Evolutionary conservation across 2,113 vertebrate species (phyloP), one percentile per base, ranked within the genome.

Genomic region (Archilochus colubris): DNA sequence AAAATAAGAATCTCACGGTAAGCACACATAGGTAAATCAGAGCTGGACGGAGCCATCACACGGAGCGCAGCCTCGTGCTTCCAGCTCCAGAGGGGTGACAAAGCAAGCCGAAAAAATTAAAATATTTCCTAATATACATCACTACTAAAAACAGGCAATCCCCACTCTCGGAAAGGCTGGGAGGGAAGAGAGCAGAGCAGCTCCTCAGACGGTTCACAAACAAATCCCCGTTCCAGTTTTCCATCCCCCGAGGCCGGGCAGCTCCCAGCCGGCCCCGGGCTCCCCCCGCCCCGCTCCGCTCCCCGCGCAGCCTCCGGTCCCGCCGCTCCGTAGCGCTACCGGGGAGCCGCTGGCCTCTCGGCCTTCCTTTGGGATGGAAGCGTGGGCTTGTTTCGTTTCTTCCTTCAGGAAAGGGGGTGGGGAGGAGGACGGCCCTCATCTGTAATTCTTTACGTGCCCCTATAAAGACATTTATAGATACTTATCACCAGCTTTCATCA

Each of bases 161-260:
- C 86, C 74, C 68, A 31, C 63, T 36, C 5, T 11, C 72, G 54
- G 31, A n/a, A 31, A 80, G 38, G 84, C 44, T 58, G 84, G 51
- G 86, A 53, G 24, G 78, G 67, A 80, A 54, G 21, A 54, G 66
- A 63, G 84, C 58, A 74, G 83, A 44, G 84, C 88, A 86, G 85
- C 85, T 84, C 31, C 62, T 51, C 87, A 90, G 86, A 53, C 86
- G 11, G n/a, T 51, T 80, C 66, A 7, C 69, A 95, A 96, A 94
- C 94, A 96, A 86, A 51, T 19, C 77, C 27, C 13, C 0, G 7
- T n/a, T 85, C 91, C 95, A 91, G 92, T 30, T 94, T 97, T 93
- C 94, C 93, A 79, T n/a, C 59, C 66, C 86, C 85, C 15, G 10
- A 8, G 93, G 91, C 53, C 10, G 57, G 38, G 67, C 36, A 53